phyloP scores from a whole-genome alignment of 2,113 vertebrate species.

The Canis aureus region DNA sequence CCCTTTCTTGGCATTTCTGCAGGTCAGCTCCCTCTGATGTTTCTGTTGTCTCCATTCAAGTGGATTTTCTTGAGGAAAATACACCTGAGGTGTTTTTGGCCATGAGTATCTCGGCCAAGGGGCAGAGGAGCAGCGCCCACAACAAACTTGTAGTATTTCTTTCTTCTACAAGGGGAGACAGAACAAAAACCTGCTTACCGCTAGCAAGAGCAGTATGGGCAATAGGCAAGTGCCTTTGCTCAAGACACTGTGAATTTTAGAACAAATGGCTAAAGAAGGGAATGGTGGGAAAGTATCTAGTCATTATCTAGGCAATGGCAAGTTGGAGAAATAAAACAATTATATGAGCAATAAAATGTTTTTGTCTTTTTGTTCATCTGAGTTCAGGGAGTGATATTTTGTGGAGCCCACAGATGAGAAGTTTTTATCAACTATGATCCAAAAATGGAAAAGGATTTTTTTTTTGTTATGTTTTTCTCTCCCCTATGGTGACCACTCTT shows the following conservation, averaged over 20 bases:
- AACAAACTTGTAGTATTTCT: neutral
- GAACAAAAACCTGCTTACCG: accelerated
- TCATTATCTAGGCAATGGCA: constrained; percentile 4
- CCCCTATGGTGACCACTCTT: neutral
- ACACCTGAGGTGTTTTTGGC: neutral
- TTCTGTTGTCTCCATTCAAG: neutral
- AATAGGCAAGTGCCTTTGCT: neutral
- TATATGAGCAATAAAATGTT: neutral
- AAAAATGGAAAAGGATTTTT: constrained; percentile 1
- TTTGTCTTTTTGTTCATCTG: neutral
- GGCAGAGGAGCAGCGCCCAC: neutral
- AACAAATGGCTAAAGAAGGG: neutral
- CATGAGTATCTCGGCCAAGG: neutral
- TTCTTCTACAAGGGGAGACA: neutral
- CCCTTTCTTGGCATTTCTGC: constrained; percentile 2
- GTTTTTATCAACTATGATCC: neutral
- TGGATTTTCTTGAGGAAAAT: neutral
- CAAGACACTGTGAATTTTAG: neutral
- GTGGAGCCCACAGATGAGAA: neutral
- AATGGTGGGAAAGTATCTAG: neutral
- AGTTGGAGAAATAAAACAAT: neutral
- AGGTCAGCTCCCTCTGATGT: neutral
- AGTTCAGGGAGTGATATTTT: neutral
- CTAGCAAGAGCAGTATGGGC: neutral
- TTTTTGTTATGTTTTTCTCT: constrained; percentile 28